phyloP scores from a whole-genome alignment of 2,797 vertebrate species.

The Graptemys geographica region DNA sequence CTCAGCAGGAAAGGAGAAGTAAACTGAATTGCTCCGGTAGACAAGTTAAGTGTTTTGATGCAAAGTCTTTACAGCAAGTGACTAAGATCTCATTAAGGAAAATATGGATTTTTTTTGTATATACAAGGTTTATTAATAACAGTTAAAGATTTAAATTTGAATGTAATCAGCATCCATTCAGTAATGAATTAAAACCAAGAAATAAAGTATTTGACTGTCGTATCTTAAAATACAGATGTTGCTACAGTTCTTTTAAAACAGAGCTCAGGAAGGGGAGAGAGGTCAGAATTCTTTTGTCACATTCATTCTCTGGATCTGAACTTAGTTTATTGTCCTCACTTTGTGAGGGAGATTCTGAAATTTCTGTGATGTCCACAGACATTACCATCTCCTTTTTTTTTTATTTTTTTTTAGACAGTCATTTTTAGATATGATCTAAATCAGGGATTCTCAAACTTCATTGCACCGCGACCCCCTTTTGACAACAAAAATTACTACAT shows the following conservation, averaged over 20 bases:
- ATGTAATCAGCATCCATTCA: not conserved
- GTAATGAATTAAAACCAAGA: not conserved
- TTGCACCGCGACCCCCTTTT: too few species aligned
- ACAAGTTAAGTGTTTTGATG: slow-evolving; percentile 21
- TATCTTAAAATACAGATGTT: not conserved
- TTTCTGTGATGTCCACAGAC: not conserved
- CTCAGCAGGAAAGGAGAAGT: slow-evolving; percentile 31
- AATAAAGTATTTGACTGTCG: not conserved
- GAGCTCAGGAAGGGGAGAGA: not conserved
- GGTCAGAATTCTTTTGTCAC: not conserved
- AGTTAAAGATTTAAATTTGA: not conserved
- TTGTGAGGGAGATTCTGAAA: not conserved
- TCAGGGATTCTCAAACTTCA: too few species aligned
- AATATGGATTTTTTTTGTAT: not conserved
- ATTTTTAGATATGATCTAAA: not conserved
- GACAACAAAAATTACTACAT: too few species aligned
- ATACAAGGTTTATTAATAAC: slow-evolving; percentile 28
- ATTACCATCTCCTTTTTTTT: not conserved
- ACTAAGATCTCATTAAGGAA: slow-evolving; percentile 21
- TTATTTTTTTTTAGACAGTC: not conserved
- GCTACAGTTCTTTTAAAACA: not conserved
- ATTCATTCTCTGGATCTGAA: not conserved
- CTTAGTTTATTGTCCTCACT: not conserved
- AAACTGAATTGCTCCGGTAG: slow-evolving; percentile 21
- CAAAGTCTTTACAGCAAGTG: not conserved